Evolutionary conservation across 2,113 vertebrate species (phyloP), one percentile per base, ranked within the genome.

Genomic region (Microtus richardsoni): DNA sequence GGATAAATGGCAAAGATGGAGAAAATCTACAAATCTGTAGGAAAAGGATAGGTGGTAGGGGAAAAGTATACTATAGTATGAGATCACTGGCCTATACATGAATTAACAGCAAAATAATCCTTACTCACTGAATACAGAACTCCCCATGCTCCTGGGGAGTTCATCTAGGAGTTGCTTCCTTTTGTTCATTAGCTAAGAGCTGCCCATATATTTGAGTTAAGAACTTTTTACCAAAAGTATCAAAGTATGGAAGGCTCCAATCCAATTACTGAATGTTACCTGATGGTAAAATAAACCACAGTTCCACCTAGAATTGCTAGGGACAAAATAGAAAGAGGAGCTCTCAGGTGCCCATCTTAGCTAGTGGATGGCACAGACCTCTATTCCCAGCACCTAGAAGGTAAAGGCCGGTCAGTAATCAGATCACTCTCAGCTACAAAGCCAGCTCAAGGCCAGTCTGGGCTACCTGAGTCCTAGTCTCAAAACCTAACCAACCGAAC

Each of bases 91-190:
- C 41, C 73, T 78, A 36, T 36, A n/a, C 26, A 26, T 86, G 68
- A 91, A 79, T 62, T 89, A 79, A 96, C 19, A 16, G 7, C 58
- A 89, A 97, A 95, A 94, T 3, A 91, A 96, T 64, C 58, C 36
- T 79, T 70, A 2, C 58, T 83, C 70, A 78, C 86, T 70, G 52
- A 47, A 68, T 16, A 71, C 52, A 82, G 12, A 94, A 95, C 30
- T 91, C 68, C 66, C 58, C 49, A 16, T 30, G 41, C 39, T 88
- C n/a, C 44, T 84, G 21, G 44, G 5, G 33, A 84, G 17, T 22
- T 90, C 58, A 89, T 47, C 19, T 30, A 47, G 14, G 16, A 91
- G 49, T 82, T 75, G 80, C 62, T 62, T 71, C 5, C 11, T 47
- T 92, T 91, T 83, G 22, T 64, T 47, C 24, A 80, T 14, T 87